Evolutionary conservation across 2,797 vertebrate genomes (phyloP), one percentile per base, ranked within the genome.

Genomic region (Brachyalestes nurse): DNA sequence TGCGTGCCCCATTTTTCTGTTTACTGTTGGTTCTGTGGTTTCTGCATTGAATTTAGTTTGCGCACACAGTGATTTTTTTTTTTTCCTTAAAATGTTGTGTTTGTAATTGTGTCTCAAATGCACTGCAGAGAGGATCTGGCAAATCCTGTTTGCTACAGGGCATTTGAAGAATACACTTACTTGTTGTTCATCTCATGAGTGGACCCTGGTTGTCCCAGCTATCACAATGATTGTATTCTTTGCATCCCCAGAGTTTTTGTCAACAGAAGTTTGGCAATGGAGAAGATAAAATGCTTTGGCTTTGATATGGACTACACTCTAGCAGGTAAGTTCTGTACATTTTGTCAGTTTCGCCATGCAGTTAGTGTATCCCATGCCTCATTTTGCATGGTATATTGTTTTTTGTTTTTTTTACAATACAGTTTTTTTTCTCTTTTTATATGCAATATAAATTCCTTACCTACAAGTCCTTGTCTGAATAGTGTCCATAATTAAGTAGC

Each of bases 291-390:
- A 90, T 98, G 96, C 90, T 98, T 99, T 92, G 97, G 97, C 83
- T 99, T 99, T 94, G 97, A 99, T 92, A 99, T 99, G 97, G 97
- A 99, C 94, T 99, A 99, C 87, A 99, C 97, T 70, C 93, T 99
- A 85, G 97, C 97, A 90, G 97, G 97, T 97, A 86, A 93, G 95
- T 94, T 40, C 3, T 47, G 0, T 53, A 7, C 1, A 38, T 16
- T 14, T 61, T 66, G 2, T 10, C 64, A 42, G 19, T 28, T 28
- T 61, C 58, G 70, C 25, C 0, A 12, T 55, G 1, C 13, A 58
- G 66, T 47, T 55, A 67, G 0, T 6, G 34, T 21, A 40, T 34
- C 21, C 10, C 13, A 17, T 57, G 38, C 47, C 51, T 45, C 8
- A 2, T 13, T 77, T 57, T 21, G 53, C 4, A 53, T 28, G 28